Evolutionary conservation across 2,797 vertebrate species (phyloP).

Genomic region (Schizopygopsis pylzovi): DNA sequence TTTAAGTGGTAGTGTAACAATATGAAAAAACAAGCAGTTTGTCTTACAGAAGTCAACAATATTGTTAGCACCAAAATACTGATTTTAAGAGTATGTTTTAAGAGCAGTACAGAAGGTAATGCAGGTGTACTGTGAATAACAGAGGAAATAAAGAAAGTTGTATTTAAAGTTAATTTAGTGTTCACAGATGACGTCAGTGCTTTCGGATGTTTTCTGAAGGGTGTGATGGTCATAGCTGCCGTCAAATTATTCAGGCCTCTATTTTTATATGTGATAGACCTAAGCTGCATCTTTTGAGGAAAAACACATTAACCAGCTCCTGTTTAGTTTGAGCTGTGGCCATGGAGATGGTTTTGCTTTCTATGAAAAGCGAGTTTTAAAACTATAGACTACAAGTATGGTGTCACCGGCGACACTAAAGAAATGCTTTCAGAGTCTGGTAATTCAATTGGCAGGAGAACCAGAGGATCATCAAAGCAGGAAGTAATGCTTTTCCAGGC

Average conservation of each 20-base stretch:
- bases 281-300: constrained; percentile 59
- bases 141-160: background rate
- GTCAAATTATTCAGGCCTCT: constrained; percentile 47
- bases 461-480: constrained; percentile 68
- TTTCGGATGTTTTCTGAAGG: background rate
- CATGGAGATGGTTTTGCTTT: constrained; percentile 73
- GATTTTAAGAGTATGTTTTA: background rate
- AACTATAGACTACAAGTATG: constrained; percentile 65
- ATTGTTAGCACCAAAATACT: background rate
- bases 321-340: constrained; percentile 68
- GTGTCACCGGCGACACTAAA: constrained; percentile 52
- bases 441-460: constrained; percentile 68
- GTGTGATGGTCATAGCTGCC: constrained; percentile 35
- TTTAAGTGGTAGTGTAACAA: background rate
- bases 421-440: constrained; percentile 70
- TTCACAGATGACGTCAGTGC: background rate
- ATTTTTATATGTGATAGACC: constrained; percentile 55
- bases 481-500: constrained; percentile 59
- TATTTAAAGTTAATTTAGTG: background rate
- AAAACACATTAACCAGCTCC: constrained; percentile 61
- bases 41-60: background rate
- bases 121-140: background rate
- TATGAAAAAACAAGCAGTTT: background rate
- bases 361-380: constrained; percentile 66
- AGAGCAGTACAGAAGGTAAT: background rate